Base-by-base conservation (phyloP, 1,140 invertebrate genomes). In the Achatina immaculata region DNA sequence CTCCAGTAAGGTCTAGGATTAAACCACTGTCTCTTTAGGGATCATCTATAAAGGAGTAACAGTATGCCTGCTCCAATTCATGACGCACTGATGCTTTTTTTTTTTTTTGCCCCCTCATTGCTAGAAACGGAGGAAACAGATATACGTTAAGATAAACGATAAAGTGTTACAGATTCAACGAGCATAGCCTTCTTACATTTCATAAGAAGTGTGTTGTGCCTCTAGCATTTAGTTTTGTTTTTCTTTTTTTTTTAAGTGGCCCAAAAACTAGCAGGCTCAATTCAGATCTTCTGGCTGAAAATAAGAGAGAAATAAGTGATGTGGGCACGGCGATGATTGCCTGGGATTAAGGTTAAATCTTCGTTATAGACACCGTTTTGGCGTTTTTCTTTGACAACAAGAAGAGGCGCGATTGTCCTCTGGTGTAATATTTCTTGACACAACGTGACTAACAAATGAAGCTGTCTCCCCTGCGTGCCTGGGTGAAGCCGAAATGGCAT, bases 231-330 rank as follows among this genome's bases (percentile, higher is more conserved):
- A n/a, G n/a, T n/a, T n/a, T n/a, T n/a, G n/a, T n/a, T n/a, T n/a
- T n/a, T n/a, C n/a, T n/a, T n/a, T n/a, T n/a, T n/a, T n/a, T n/a
- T n/a, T n/a, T n/a, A n/a, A n/a, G n/a, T n/a, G n/a, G n/a, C n/a
- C n/a, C n/a, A n/a, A n/a, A n/a, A n/a, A n/a, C n/a, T n/a, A n/a
- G n/a, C n/a, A n/a, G n/a, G n/a, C n/a, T n/a, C n/a, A n/a, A n/a
- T n/a, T n/a, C n/a, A n/a, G n/a, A n/a, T n/a, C n/a, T 36, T 68
- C 38, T 9, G n/a, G 42, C 1, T 21, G 19, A 71, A 42, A 31
- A 71, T 75, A 48, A 75, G 36, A 75, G 9, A 42, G 48, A 75
- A 42, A 36, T 80, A 96, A 96, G 62, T 11, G 73, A 51, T 36
- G 16, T n/a, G 7, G 45, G 28, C 19, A 28, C 4, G n/a, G 0